A percentile compares a stretch with the other conserved stretches of the same genome.
These are phyloP conservation scores for Mellivora capensis DNA, from an alignment of 2,113 vertebrate species.

Conservation along the genomic window DNA sequence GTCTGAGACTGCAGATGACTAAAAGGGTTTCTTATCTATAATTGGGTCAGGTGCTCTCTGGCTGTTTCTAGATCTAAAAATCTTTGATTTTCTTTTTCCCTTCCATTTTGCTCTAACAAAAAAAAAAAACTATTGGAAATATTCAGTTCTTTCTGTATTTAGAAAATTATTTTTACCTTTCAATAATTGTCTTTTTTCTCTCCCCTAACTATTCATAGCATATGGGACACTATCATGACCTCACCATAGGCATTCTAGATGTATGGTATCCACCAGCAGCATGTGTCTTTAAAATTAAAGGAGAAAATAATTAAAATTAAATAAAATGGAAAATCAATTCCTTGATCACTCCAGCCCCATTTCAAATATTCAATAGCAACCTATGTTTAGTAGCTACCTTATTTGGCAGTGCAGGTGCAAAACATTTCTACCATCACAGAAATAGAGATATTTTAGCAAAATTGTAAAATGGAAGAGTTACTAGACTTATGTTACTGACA, in stretches of 20 bases:
- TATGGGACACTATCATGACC: not conserved
- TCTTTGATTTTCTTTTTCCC: not conserved
- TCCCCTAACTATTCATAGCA: not conserved
- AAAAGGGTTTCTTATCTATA: not conserved
- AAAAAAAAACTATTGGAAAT: not conserved
- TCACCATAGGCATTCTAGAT: not conserved
- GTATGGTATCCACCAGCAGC: not conserved
- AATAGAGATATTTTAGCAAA: not conserved
- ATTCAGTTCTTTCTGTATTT: not conserved
- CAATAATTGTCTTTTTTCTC: not conserved
- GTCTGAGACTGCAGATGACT: not conserved
- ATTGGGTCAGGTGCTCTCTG: not conserved
- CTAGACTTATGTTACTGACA: not conserved
- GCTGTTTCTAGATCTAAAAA: not conserved
- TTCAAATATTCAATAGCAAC: not conserved
- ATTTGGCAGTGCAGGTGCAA: not conserved
- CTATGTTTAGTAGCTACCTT: not conserved
- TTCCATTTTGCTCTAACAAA: not conserved
- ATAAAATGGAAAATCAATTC: not conserved
- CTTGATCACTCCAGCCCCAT: not conserved
- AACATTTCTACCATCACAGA: not conserved
- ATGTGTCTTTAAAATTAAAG: not conserved
- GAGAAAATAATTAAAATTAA: slow-evolving; percentile 17
- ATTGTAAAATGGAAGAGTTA: not conserved
- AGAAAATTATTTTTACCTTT: not conserved